These are phyloP conservation scores for Bombus waltoni DNA, from an alignment of 1,140 invertebrate species.

Conservation along the genomic window DNA sequence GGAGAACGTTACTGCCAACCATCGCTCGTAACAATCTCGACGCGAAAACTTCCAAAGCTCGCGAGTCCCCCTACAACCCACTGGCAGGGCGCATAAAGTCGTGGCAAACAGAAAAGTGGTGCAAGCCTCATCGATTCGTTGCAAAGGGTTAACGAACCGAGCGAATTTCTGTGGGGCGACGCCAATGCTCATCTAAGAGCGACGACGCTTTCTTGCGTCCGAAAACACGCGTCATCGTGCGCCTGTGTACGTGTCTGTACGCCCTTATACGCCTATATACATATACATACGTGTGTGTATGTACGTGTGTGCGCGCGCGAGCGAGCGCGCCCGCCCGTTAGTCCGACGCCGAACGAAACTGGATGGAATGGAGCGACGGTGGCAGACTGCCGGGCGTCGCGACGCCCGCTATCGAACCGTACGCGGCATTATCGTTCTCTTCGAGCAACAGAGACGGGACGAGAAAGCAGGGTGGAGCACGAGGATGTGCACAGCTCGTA, in stretches of 20 bases:
- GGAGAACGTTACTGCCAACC: not conserved
- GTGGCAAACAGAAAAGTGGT: constrained; percentile 28
- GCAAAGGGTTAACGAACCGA: constrained; percentile 36
- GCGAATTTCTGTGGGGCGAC: constrained; percentile 32
- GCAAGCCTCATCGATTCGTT: constrained; percentile 38
- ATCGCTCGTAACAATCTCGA: not conserved
- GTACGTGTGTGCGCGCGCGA: rapidly evolving
- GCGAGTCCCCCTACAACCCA: not conserved
- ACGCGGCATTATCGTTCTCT: constrained; percentile 66
- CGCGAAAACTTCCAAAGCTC: not conserved
- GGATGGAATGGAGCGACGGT: constrained; percentile 70
- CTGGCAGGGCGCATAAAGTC: not conserved
- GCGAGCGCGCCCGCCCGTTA: not conserved
- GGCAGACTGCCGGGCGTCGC: constrained; percentile 81
- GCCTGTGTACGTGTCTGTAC: not conserved
- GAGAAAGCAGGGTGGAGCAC: constrained; percentile 13
- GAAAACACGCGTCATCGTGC: constrained; percentile 32
- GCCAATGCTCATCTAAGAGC: constrained; percentile 41
- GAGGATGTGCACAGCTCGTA: constrained; percentile 29
- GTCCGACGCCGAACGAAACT: constrained; percentile 61
- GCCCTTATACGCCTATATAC: not conserved
- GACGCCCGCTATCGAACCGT: constrained; percentile 76
- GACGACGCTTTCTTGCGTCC: constrained; percentile 24
- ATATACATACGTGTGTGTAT: too few species aligned
- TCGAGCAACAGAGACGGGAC: constrained; percentile 9